Percentiles rank a stretch among this genome's conserved stretches.
phyloP scores from a whole-genome alignment of 2,888 invertebrate genomes.

The Antitype chi region DNA sequence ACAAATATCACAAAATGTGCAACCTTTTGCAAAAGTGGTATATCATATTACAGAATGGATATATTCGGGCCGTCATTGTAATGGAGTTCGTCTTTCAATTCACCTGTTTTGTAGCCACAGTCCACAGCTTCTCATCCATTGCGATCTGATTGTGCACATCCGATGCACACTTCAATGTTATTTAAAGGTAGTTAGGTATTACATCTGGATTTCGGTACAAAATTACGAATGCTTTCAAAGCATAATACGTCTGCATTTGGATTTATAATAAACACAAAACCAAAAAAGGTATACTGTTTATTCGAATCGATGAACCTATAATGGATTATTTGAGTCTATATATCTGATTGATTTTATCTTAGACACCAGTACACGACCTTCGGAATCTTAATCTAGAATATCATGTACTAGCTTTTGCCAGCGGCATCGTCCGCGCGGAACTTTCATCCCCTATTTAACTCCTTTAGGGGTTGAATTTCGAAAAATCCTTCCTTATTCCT shows the following conservation, averaged over 20 bases:
- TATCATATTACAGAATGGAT: background rate
- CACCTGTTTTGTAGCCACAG: conserved; percentile 28
- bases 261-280: conserved; percentile 10
- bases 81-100: conserved; percentile 18
- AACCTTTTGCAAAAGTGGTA: background rate
- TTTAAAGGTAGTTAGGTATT: conserved; percentile 2
- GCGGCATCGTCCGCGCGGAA: too few species aligned
- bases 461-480: too few species aligned
- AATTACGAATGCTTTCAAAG: conserved; percentile 23
- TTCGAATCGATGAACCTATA: conserved; percentile 1
- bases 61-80: conserved; percentile 9
- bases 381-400: background rate
- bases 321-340: background rate
- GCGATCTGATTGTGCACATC: conserved; percentile 56
- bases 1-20: background rate
- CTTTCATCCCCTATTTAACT: too few species aligned
- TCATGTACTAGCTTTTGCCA: too few species aligned
- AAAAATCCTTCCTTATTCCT: too few species aligned
- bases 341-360: background rate
- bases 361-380: conserved; percentile 1
- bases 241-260: conserved; percentile 20
- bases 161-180: conserved; percentile 44
- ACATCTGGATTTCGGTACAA: conserved; percentile 27
- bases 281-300: conserved; percentile 9
- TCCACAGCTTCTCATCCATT: conserved; percentile 14